Evolutionary conservation across 2,113 vertebrate genomes (phyloP), one percentile per base, ranked within the genome.

Genomic region (Ceuthmochares aereus): DNA sequence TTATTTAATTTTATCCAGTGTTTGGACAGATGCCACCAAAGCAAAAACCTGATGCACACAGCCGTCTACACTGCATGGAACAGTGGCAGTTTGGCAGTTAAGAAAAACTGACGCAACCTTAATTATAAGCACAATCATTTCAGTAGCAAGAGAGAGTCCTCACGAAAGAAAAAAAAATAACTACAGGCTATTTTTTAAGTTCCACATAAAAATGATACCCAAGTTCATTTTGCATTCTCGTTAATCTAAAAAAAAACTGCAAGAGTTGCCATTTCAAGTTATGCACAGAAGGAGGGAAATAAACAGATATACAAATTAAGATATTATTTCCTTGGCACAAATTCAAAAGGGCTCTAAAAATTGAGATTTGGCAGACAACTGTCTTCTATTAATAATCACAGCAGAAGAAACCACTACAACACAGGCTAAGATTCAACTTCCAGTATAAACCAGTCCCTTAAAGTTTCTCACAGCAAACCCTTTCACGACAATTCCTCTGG

Each of bases 281-380:
- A 92, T 29, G 83, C 68, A 74, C 51, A 79, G 91, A 67, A 51
- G 60, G 69, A 81, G 73, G 60, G 94, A 97, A 96, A 94, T 73
- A 94, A 95, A 88, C 58, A 97, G 88, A 96, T 94, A 95, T 21
- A 92, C 69, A 96, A 95, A 95, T 94, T 94, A 95, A 93, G 84
- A 89, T 78, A 94, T 84, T 93, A 93, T 93, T 95, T 87, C 63
- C 40, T 75, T 97, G 95, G 93, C 78, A 73, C 9, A 8, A 59
- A 92, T 84, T 93, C 93, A 97, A 82, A 72, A 91, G 56, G 47
- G n/a, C 64, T 94, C 19, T 77, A 93, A 94, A 96, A 94, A 88
- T 0, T 82, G 76, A 67, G 86, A 91, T 87, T 85, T 94, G 90
- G 88, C 93, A 97, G 82, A 75, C 63, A 77, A 86, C 8, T 68